Evolutionary conservation across 2,888 invertebrate genomes (phyloP), one percentile per base, ranked within the genome.

Genomic region (Copidosoma aretas): DNA sequence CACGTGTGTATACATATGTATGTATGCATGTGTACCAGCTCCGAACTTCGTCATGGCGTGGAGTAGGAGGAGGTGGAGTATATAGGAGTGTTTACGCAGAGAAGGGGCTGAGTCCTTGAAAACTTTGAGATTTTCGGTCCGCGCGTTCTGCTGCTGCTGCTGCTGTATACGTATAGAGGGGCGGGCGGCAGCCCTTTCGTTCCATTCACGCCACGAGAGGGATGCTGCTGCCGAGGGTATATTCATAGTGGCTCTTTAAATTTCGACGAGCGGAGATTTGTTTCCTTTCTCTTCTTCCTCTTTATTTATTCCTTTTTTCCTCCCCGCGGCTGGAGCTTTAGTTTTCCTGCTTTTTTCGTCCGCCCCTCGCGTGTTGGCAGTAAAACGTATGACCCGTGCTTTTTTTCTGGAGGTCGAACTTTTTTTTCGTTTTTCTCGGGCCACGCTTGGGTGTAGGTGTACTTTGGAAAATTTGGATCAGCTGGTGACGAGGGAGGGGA

Each of bases 41-140:
- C 19, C 22, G 4, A 52, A 52, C 52, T 61, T 39, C 32, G 52
- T 61, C 60, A 41, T 32, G n/a, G n/a, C 3, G n/a, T n/a, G n/a
- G n/a, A n/a, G n/a, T 17, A n/a, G 4, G 24, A 54, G 54, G 24
- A 25, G n/a, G n/a, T n/a, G n/a, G n/a, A n/a, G n/a, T n/a, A n/a
- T n/a, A n/a, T n/a, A 54, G 14, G 22, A 24, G 22, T 54, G 54
- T 22, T 24, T 22, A 22, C 15, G 32, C 4, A 17, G 17, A 22
- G 17, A 53, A 43, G 54, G 54, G 24, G 21, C 39, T 25, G 32
- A 59, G 57, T 64, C 64, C 64, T 57, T 64, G 64, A 64, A 64
- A 64, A 32, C 58, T 63, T 24, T 15, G 43, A 25, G 21, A 5
- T 39, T 60, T 52, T 60, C 52, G 25, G 21, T 59, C 24, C 19